These are phyloP conservation scores for Metopolophium dirhodum DNA, from an alignment of 1,140 invertebrate species.

Conservation along the genomic window DNA sequence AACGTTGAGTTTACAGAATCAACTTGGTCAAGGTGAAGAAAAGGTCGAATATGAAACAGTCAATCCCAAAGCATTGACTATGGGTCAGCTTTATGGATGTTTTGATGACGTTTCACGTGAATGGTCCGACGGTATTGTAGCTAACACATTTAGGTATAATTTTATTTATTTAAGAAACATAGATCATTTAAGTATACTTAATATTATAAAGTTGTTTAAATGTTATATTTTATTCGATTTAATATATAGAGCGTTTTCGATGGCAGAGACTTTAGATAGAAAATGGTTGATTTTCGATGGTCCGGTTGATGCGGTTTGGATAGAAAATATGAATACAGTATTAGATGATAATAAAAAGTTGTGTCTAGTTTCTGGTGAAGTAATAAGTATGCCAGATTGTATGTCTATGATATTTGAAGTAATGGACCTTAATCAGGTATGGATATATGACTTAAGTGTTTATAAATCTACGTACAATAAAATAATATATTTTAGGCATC, in stretches of 20 bases:
- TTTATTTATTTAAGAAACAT: neutral
- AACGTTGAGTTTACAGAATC: conserved; percentile 68
- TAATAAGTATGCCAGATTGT: conserved; percentile 76
- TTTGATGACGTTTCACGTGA: conserved; percentile 91
- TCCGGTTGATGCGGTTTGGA: conserved; percentile 79
- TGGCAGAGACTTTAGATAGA: conserved; percentile 67
- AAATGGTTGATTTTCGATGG: conserved; percentile 87
- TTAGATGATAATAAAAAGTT: conserved; percentile 92
- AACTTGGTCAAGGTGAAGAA: conserved; percentile 63
- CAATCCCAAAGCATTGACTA: conserved; percentile 92
- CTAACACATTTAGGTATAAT: conserved; percentile 69
- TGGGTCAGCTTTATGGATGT: conserved; percentile 90
- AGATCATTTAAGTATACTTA: too few relatives aligned
- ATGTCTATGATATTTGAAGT: conserved; percentile 96
- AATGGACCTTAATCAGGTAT: conserved; percentile 73
- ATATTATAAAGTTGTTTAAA: neutral
- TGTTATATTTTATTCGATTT: neutral
- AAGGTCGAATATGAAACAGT: conserved; percentile 67
- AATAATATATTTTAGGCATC: conserved; percentile 67
- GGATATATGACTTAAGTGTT: neutral
- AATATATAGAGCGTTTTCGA: conserved; percentile 57
- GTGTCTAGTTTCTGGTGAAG: conserved; percentile 79
- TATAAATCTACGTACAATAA: neutral
- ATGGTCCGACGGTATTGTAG: conserved; percentile 79
- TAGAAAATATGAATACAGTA: conserved; percentile 79